Evolutionary conservation across 2,113 vertebrate genomes (phyloP), one percentile per base, ranked within the genome.

Genomic region (Pachypanchax playfairii): DNA sequence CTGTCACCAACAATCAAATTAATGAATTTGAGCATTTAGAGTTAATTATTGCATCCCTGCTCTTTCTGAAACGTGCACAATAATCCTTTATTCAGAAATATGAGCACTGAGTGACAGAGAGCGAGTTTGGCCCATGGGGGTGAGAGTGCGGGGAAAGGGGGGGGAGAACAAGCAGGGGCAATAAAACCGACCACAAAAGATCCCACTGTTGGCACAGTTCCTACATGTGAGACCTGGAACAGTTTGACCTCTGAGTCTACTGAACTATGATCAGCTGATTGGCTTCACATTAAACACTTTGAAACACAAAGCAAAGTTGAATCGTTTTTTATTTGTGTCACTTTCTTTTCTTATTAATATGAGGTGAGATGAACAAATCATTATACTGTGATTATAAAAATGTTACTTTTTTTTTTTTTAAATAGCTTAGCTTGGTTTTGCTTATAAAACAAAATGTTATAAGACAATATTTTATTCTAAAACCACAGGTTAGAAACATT

Each of bases 11-110:
- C 82, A 86, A 89, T 90, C 83, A 84, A 73, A 89, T 90, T 85
- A 90, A 91, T 91, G 80, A 89, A 88, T 90, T 89, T 83, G 68
- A 74, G 79, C 80, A 87, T 89, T 92, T 84, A 79, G 70, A 79
- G 80, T 58, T 80, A 85, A 89, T 89, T 88, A 82, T 80, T 75
- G 68, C 57, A 57, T 35, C 36, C 26, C 14, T 66, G 14, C 41
- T 33, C 50, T 57, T 52, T 58, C 49, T 76, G n/a, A n/a, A n/a
- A n/a, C n/a, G n/a, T 76, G 41, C 50, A 85, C 76, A 86, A 79
- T 75, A 79, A 82, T 81, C 56, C 76, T 79, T 84, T 82, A 86
- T 89, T 79, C 26, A 22, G 65, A 87, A 77, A 70, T 79, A 83
- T 58, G 75, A 73, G 77, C 54, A 18, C 41, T 22, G 49, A 41